phyloP scores from a whole-genome alignment of 37 sponge, comb jelly and placozoan genomes.

The Mnemiopsis leidyi region DNA sequence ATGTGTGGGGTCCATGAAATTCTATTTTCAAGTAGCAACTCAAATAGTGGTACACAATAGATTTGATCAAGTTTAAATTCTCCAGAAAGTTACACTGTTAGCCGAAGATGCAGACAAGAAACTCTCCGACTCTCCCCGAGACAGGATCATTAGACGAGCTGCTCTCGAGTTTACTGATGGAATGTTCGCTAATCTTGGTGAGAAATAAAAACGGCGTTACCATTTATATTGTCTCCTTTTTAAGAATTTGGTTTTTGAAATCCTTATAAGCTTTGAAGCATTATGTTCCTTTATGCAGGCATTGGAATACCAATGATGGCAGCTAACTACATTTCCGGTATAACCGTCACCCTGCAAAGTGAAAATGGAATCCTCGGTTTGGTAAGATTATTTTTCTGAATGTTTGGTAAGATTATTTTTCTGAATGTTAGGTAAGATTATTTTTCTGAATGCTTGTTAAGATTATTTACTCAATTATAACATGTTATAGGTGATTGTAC shows the following conservation, averaged over 20 bases:
- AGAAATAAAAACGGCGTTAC: too few species aligned
- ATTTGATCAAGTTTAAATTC: neutral
- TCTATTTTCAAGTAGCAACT: neutral
- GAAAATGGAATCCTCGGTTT: conserved; percentile 96
- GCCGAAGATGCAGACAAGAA: conserved; percentile 2
- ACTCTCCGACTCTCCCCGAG: conserved; percentile 67
- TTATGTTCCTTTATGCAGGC: conserved; percentile 68
- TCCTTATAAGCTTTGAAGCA: too few species aligned
- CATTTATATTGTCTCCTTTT: too few species aligned
- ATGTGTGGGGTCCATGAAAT: too few species aligned
- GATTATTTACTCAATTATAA: too few species aligned
- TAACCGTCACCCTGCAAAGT: conserved; percentile 87
- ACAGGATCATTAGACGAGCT: conserved; percentile 85
- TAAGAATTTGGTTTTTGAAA: too few species aligned
- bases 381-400: conserved; percentile 68
- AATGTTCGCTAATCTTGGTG: conserved; percentile 81
- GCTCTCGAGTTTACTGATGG: conserved; percentile 94
- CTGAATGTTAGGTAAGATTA: conserved; percentile 23
- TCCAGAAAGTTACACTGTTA: conserved; percentile 46
- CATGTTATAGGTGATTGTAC: too few species aligned
- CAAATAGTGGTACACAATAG: neutral
- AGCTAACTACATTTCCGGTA: conserved; percentile 90
- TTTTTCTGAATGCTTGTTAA: neutral
- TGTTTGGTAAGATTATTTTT: conserved; percentile 44
- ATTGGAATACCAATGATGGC: conserved; percentile 96